Conservation (phyloP, 2,797 vertebrate genomes). For the Benthosema pterotum region DNA sequence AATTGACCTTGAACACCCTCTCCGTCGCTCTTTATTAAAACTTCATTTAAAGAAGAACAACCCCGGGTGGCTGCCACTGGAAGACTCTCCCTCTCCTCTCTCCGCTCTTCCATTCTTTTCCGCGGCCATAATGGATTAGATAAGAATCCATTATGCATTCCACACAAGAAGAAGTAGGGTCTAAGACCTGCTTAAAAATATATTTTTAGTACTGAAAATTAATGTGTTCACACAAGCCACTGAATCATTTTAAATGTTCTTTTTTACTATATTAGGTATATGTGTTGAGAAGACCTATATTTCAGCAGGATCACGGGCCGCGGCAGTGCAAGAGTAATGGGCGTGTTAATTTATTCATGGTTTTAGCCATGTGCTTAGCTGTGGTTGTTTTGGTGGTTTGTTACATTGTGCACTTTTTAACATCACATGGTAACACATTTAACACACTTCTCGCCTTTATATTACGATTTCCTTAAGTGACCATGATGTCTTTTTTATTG, state of each 20-base stretch:
- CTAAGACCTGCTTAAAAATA: slow-evolving; percentile 86
- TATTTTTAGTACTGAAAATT: slow-evolving; percentile 90
- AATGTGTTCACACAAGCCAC: slow-evolving; percentile 83
- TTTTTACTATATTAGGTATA: slow-evolving; percentile 89
- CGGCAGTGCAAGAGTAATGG: slow-evolving; percentile 74
- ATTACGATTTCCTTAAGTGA: too few relatives aligned
- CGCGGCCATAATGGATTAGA: slow-evolving; percentile 81
- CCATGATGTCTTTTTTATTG: too few relatives aligned
- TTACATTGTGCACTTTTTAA: slow-evolving; percentile 41
- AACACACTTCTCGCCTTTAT: too few relatives aligned
- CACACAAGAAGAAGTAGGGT: slow-evolving; percentile 76
- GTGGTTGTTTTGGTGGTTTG: slow-evolving; percentile 57
- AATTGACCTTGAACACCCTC: slow-evolving; percentile 84
- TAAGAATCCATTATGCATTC: slow-evolving; percentile 84
- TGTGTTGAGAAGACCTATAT: slow-evolving; percentile 86
- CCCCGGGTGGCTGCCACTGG: slow-evolving; percentile 76
- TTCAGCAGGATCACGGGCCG: slow-evolving; percentile 73
- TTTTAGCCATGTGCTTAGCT: slow-evolving; percentile 66
- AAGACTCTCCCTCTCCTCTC: slow-evolving; percentile 63
- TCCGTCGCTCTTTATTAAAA: slow-evolving; percentile 86
- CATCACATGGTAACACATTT: background rate
- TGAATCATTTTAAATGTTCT: slow-evolving; percentile 91
- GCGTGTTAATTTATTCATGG: slow-evolving; percentile 78
- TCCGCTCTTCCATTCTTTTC: slow-evolving; percentile 57
- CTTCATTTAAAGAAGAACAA: slow-evolving; percentile 89